A percentile compares a stretch with the other conserved stretches of the same genome.
Evolutionary conservation across 2,797 vertebrate species (phyloP).

Genomic region (Centropyge bicolor): DNA sequence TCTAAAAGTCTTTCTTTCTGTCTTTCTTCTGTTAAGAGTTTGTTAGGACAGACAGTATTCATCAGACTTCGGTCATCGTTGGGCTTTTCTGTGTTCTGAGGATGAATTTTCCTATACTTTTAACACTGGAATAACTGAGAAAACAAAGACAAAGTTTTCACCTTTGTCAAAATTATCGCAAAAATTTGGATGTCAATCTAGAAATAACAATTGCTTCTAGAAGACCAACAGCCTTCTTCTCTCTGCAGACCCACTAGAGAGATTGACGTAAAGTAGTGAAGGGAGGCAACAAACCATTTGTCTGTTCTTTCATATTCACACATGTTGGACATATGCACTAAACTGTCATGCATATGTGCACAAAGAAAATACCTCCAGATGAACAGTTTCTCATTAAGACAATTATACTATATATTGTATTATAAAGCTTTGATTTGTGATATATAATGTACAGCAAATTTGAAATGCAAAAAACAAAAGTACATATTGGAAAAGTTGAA

Average conservation of each 20-base stretch:
- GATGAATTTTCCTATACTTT: background rate
- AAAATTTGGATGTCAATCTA: no score
- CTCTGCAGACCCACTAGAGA: background rate
- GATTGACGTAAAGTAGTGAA: background rate
- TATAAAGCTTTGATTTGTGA: background rate
- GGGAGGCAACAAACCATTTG: background rate
- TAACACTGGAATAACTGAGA: background rate
- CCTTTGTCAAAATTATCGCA: no score
- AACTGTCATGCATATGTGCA: background rate
- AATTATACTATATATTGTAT: background rate
- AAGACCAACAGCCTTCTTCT: background rate
- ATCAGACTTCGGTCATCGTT: background rate
- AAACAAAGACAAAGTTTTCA: no score
- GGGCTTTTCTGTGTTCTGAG: background rate
- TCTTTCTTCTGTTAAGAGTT: constrained; percentile 27
- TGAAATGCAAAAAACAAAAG: background rate
- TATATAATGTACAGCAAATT: no score
- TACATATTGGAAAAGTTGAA: constrained; percentile 25
- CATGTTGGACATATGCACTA: background rate
- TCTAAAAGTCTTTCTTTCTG: no score
- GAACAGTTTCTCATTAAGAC: background rate
- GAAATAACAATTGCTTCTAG: no score
- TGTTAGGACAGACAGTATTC: background rate
- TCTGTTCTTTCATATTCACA: background rate
- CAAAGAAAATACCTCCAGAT: background rate